phyloP scores from a whole-genome alignment of 2,888 invertebrate species.

The Opisthograptis luteolata region DNA sequence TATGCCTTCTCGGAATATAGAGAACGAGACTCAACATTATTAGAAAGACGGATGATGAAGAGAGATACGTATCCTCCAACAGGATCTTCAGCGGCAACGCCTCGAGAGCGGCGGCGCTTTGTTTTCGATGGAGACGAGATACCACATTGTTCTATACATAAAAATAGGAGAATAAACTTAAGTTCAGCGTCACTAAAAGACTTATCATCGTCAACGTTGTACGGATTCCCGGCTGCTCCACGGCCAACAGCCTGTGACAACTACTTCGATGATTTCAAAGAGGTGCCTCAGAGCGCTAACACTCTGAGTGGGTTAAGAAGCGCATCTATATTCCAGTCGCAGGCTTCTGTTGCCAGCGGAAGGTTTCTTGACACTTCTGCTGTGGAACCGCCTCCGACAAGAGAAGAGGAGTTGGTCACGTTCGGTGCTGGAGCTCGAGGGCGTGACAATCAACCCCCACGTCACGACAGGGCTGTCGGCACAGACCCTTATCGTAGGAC shows the following conservation, averaged over 20 bases:
- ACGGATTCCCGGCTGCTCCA: constrained; percentile 87
- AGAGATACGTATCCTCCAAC: constrained; percentile 75
- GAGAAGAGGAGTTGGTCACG: constrained; percentile 88
- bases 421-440: constrained; percentile 86
- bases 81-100: constrained; percentile 75
- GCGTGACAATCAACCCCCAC: constrained; percentile 56
- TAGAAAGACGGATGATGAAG: constrained; percentile 77
- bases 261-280: constrained; percentile 83
- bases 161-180: constrained; percentile 76
- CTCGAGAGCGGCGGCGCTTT: constrained; percentile 84
- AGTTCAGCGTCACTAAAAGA: constrained; percentile 85
- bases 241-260: constrained; percentile 86
- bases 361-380: constrained; percentile 88
- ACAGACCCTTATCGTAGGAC: constrained; percentile 84
- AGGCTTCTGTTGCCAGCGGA: constrained; percentile 86
- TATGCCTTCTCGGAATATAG: constrained; percentile 79
- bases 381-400: constrained; percentile 86
- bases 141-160: constrained; percentile 85
- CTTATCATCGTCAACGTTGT: constrained; percentile 81
- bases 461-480: constrained; percentile 78
- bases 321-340: constrained; percentile 79
- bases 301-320: constrained; percentile 76
- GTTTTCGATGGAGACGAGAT: constrained; percentile 86
- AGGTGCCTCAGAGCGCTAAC: constrained; percentile 81
- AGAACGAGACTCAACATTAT: constrained; percentile 71